These are phyloP conservation scores for Drosophila yooni DNA, from an alignment of 2,888 invertebrate genomes.

Conservation along the genomic window DNA sequence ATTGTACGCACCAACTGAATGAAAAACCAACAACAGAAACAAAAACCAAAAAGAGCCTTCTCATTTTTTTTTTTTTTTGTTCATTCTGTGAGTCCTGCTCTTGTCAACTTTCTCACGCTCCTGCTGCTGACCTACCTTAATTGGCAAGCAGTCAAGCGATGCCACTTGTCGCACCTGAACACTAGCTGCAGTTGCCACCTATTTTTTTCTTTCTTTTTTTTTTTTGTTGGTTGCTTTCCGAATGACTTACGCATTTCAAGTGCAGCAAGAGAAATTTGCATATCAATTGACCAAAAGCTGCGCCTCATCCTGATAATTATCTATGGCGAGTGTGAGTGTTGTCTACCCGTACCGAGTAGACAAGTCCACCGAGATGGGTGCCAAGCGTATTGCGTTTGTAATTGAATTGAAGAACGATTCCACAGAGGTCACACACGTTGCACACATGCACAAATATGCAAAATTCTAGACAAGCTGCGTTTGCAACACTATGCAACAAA, in stretches of 20 bases:
- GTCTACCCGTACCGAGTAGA: constrained; percentile 14
- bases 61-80: not conserved
- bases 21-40: not conserved
- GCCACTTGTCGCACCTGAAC: constrained; percentile 66
- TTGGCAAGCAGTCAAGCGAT: constrained; percentile 63
- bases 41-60: not conserved
- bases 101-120: constrained; percentile 62
- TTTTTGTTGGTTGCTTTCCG: constrained; percentile 43
- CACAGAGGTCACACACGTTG: constrained; percentile 70
- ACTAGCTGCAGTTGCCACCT: constrained; percentile 23
- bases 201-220: not conserved
- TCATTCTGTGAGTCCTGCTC: constrained; percentile 15
- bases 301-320: constrained; percentile 69
- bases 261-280: constrained; percentile 63
- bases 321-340: constrained; percentile 24
- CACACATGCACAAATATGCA: constrained; percentile 32
- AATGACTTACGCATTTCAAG: constrained; percentile 68
- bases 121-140: constrained; percentile 57
- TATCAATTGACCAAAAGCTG: constrained; percentile 65
- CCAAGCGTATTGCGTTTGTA: constrained; percentile 34
- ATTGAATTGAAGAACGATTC: constrained; percentile 69
- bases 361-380: constrained; percentile 12
- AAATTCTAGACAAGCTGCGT: constrained; percentile 34
- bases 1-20: constrained; percentile 13
- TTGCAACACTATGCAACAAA: constrained; percentile 43